Conservation (phyloP, 2,888 invertebrate species). For the Synanthedon tipuliformis region DNA sequence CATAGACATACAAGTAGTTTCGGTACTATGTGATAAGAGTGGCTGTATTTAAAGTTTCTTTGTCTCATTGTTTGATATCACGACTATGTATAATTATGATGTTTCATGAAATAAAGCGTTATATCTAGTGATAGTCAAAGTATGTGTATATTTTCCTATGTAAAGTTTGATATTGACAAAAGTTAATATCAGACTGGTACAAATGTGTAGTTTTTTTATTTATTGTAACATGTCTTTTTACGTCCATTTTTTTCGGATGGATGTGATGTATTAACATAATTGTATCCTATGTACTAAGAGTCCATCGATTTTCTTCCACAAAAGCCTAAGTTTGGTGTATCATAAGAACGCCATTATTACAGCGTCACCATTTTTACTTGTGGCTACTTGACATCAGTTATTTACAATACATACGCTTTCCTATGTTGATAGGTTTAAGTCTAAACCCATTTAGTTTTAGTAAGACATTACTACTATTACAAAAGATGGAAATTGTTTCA, state of each 20-base stretch:
- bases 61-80: slow-evolving; percentile 35
- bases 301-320: slow-evolving; percentile 25
- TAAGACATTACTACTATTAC: slow-evolving; percentile 51
- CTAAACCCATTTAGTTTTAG: slow-evolving; percentile 56
- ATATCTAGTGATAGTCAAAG: slow-evolving; percentile 5
- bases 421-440: slow-evolving; percentile 46
- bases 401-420: slow-evolving; percentile 53
- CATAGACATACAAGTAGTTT: slow-evolving; percentile 45
- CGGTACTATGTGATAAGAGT: slow-evolving; percentile 68
- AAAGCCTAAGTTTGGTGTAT: slow-evolving; percentile 41
- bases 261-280: slow-evolving; percentile 31
- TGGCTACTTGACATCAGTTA: slow-evolving; percentile 35
- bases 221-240: slow-evolving; percentile 33
- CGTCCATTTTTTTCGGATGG: slow-evolving; percentile 41
- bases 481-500: slow-evolving; percentile 64
- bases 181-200: slow-evolving; percentile 59
- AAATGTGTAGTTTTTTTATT: slow-evolving; percentile 24
- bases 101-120: slow-evolving; percentile 5
- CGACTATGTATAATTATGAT: slow-evolving; percentile 2
- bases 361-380: slow-evolving; percentile 34
- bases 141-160: slow-evolving; percentile 25
- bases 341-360: too few relatives aligned
- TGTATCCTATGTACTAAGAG: slow-evolving; percentile 20
- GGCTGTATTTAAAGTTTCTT: slow-evolving; percentile 53
- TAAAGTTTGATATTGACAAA: slow-evolving; percentile 22